These are phyloP conservation scores for Drosophila seguyi DNA, from an alignment of 1,140 invertebrate species.

Conservation along the genomic window DNA sequence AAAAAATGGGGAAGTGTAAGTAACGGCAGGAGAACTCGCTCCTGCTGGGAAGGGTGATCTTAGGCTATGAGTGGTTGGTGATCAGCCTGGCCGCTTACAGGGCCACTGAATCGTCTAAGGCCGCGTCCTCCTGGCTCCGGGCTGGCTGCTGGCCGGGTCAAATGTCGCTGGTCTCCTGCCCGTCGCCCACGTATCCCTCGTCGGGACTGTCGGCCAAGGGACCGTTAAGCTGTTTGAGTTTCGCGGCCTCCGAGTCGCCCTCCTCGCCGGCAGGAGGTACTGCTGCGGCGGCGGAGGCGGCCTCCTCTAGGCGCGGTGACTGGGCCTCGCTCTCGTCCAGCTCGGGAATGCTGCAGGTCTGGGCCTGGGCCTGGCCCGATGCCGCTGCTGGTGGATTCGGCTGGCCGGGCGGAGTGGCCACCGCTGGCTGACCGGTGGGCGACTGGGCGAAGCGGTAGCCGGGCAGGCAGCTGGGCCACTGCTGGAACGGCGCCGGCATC, in stretches of 20 bases:
- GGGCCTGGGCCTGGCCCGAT: conserved; percentile 35
- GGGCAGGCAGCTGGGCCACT: conserved; percentile 86
- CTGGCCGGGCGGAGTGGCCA: conserved; percentile 8
- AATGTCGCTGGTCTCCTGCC: conserved; percentile 86
- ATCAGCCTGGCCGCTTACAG: conserved; percentile 73
- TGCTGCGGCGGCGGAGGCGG: conserved; percentile 22
- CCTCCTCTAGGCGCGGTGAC: conserved; percentile 56
- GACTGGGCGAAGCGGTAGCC: conserved; percentile 82
- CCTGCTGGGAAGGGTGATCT: conserved; percentile 17
- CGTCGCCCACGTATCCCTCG: conserved; percentile 94
- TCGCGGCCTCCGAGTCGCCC: conserved; percentile 74
- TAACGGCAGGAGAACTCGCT: neutral
- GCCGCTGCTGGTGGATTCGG: conserved; percentile 49
- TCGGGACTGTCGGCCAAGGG: conserved; percentile 93
- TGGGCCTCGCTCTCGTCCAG: conserved; percentile 70
- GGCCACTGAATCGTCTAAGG: conserved; percentile 83
- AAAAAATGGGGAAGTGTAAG: conserved; percentile 7
- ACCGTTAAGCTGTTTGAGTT: conserved; percentile 85
- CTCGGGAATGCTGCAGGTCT: conserved; percentile 68
- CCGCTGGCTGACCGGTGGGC: conserved; percentile 40
- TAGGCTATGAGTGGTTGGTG: conserved; percentile 46
- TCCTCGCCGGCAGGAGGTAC: conserved; percentile 83
- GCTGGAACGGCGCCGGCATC: conserved; percentile 64
- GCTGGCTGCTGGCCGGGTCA: conserved; percentile 80
- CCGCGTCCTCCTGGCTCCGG: conserved; percentile 41